Percentiles rank a stretch among this genome's conserved stretches.
phyloP scores from a whole-genome alignment of 2,888 invertebrate genomes.

The Rhyacophila evoluta region DNA sequence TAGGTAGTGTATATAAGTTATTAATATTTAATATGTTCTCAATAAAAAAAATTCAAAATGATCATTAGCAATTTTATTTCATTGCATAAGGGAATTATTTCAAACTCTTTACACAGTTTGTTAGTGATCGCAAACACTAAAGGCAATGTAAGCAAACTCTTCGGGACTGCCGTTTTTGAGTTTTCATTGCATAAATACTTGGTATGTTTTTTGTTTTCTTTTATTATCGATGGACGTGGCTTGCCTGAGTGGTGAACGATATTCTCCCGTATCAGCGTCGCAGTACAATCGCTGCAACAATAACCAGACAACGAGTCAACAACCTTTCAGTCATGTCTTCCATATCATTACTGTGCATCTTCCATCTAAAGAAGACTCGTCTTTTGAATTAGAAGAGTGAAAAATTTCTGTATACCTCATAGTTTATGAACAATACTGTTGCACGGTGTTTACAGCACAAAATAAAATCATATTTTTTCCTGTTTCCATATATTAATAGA shows the following conservation, averaged over 20 bases:
- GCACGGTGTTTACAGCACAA: no score
- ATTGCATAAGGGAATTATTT: constrained; percentile 56
- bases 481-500: no score
- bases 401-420: no score
- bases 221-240: constrained; percentile 59
- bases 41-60: no score
- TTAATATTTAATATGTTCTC: no score
- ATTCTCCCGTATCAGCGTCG: constrained; percentile 78
- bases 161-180: constrained; percentile 28
- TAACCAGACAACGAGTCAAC: constrained; percentile 59
- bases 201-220: neutral
- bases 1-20: no score
- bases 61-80: no score
- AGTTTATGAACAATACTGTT: no score
- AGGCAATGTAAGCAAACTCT: neutral
- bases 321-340: constrained; percentile 42
- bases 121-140: neutral
- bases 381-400: no score
- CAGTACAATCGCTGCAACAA: constrained; percentile 84
- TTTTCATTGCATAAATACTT: neutral
- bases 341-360: constrained; percentile 26
- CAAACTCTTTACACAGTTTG: constrained; percentile 28
- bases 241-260: constrained; percentile 84
- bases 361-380: no score
- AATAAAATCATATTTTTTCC: no score